Base-by-base conservation (phyloP, 2,113 vertebrate genomes). In the Todiramphus saurophagus region DNA sequence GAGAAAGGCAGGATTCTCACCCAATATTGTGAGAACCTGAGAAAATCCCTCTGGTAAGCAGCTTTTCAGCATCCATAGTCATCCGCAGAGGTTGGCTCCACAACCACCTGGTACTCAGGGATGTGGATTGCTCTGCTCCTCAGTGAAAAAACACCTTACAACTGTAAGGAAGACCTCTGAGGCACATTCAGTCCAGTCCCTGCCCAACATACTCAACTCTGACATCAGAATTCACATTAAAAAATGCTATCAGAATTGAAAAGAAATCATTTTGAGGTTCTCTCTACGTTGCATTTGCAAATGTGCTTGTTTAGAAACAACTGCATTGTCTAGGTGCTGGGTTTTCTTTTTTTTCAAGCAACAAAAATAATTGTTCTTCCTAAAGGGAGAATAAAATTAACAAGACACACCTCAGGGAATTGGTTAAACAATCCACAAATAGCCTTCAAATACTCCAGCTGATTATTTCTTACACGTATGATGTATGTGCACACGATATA, bases 391-490 rank as follows among this genome's bases (percentile, higher is more conserved):
- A 53, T 41, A 83, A 79, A 90, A 93, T 94, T 58, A 89, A 16
- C 9, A 28, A 90, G 85, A 35, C 5, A 3, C 43, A 62, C 56
- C 60, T 89, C 39, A 39, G 89, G 62, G 87, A 87, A 89, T 28
- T 39, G 16, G 28, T 13, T 35, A 91, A 41, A 43, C 53, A 86
- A 74, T 83, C 50, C 59, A 83, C 59, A 83, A 66, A 77, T 27
- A 51, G 64, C 60, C 67, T 93, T 92, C 85, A 96, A 95, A 93
- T 37, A 35, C 44, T 93, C 35, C 56, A n/a, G 56, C 23, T 92
- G 83, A 89, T 93, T 86, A 60, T 88, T 92, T 92, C 67, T 94
- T 64, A 76, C 44, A 44, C 24, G 87, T 41, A 13, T 46, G 70
- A 89, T 82, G 21, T 68, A 64, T 60, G 73, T 90, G 51, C 51